Evolutionary conservation across 2,113 vertebrate genomes (phyloP).

Genomic region (Xyrauchen texanus): DNA sequence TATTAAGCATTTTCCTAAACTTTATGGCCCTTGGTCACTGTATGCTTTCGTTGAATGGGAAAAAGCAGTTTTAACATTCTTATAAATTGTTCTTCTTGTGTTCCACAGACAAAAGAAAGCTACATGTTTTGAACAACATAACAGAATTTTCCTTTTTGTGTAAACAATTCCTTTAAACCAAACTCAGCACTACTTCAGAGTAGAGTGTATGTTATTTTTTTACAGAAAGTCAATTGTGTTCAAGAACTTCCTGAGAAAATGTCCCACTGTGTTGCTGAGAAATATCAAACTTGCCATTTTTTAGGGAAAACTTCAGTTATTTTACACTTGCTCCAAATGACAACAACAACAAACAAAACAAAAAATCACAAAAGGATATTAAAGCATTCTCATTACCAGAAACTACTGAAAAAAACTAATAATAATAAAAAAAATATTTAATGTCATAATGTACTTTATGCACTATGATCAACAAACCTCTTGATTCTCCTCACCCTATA

Average conservation of each 20-base stretch:
- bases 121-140: no score
- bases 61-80: no score
- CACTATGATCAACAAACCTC: background rate
- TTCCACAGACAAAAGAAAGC: no score
- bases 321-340: background rate
- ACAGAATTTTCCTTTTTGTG: no score
- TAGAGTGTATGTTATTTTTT: background rate
- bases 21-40: no score
- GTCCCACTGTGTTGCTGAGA: constrained; percentile 12
- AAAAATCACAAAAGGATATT: no score
- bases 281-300: background rate
- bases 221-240: background rate
- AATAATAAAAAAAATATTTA: background rate
- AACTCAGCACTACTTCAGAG: background rate
- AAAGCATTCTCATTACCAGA: no score
- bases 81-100: no score
- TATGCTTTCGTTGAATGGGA: no score
- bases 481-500: background rate
- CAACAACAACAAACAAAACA: background rate
- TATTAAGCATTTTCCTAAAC: no score
- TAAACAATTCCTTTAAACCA: no score
- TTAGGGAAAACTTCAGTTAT: background rate
- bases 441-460: background rate
- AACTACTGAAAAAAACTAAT: no score
- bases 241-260: constrained; percentile 9